Evolutionary conservation across 2,797 vertebrate species (phyloP).

Genomic region (Thripadectes ignobilis): DNA sequence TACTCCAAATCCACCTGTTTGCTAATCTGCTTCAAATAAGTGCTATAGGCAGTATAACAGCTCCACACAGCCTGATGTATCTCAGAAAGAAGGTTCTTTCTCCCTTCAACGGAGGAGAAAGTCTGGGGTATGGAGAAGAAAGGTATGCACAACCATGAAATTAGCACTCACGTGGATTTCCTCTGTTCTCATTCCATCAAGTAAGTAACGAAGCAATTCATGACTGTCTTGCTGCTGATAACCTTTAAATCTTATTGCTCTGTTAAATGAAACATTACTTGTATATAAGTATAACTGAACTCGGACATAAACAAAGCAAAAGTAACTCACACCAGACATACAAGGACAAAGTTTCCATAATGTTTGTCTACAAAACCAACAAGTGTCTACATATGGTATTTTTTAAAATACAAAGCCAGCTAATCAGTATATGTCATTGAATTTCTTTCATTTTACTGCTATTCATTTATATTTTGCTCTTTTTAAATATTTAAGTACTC

Average conservation of each 20-base stretch:
- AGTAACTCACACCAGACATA: background rate
- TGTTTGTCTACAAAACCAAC: background rate
- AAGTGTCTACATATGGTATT: background rate
- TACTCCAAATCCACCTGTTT: background rate
- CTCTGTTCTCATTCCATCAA: slow-evolving; percentile 95
- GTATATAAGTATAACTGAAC: background rate
- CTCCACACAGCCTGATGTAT: background rate
- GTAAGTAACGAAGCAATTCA: slow-evolving; percentile 92
- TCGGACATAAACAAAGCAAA: background rate
- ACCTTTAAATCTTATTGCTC: slow-evolving; percentile 93
- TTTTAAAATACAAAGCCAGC: background rate
- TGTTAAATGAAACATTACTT: slow-evolving; percentile 53
- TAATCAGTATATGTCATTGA: background rate
- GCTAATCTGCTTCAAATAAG: background rate
- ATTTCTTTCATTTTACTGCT: background rate
- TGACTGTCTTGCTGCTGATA: slow-evolving; percentile 99
- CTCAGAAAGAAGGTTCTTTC: background rate
- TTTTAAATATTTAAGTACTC: background rate
- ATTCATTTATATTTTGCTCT: background rate
- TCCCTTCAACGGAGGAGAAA: background rate
- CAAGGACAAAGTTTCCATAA: background rate
- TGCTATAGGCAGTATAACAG: background rate
- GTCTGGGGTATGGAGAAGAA: background rate
- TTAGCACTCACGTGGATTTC: slow-evolving; percentile 83
- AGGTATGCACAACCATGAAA: background rate